Base-by-base conservation (phyloP, 2,888 invertebrate species). In the Yponomeuta sedellus region DNA sequence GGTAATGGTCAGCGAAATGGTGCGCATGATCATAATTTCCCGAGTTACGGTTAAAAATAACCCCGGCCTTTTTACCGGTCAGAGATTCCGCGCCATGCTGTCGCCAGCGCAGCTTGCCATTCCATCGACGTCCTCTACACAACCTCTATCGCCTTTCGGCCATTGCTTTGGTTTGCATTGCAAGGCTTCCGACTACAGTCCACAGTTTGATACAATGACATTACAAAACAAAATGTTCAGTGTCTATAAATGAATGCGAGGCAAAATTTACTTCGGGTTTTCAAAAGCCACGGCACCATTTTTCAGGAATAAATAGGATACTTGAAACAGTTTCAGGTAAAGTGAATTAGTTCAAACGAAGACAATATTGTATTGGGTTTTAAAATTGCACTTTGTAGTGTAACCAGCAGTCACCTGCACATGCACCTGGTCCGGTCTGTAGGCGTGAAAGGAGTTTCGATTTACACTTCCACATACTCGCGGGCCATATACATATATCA, bases 381-480 rank as follows among this genome's bases (percentile, higher is more conserved):
- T 25, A 20, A 59, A 19, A 12, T 20, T 59, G 22, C 22, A 20
- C 8, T 19, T n/a, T 20, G n/a, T 57, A 57, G 6, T 12, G 12
- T 59, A 10, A 22, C n/a, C 34, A 28, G 10, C 28, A 28, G 2
- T 40, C 40, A 63, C 22, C 12, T 22, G 52, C 68, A 73, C 72
- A 70, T 67, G 68, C 68, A 68, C 67, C 67, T 68, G 70, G 20
- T 19, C 63, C 61, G 68, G 71, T 68, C 68, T 69, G 73, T 70
- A 66, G 62, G 70, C 68, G 73, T 74, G 68, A 74, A 73, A 75
- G 76, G 75, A 73, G 75, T 75, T 74, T 78, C 73, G 69, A 75
- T 80, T 77, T 76, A 79, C 76, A 77, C 75, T 76, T 79, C 73
- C 77, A 80, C 79, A 81, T 70, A 71, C 67, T 72, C 67, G 67